Base-by-base conservation (phyloP, 92 coral and sea anemone species). In the Micromussa lordhowensis region DNA sequence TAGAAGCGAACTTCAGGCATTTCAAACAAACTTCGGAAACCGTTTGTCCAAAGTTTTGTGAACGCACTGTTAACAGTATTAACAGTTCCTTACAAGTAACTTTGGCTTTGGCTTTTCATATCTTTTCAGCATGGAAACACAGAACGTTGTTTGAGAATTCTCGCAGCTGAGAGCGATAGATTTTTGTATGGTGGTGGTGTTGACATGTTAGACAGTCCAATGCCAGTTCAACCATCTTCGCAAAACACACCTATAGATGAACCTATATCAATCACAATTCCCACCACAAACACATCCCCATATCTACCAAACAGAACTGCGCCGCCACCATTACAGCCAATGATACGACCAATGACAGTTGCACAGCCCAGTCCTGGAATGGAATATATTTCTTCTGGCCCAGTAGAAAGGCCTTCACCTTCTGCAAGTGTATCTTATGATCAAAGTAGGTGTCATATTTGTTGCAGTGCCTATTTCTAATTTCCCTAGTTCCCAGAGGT, bases 101-200 rank as follows among this genome's bases (percentile, higher is more conserved):
- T 19, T 11, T n/a, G 11, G 14, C 30, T 19, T 11, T n/a, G 11
- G 14, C 4, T 21, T 59, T 32, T 79, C 58, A 44, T 44, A 44
- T 80, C 80, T 29, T 40, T 83, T 86, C 91, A 93, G 94, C 88
- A 91, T 91, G 93, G 94, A 7, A 93, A 88, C 63, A 84, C 92
- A 66, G 94, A 91, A 73, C 78, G 85, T 3, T 91, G 94, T 36
- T 40, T 93, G 38, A 69, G 36, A 3, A 85, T 91, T 61, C 86
- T 93, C 24, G 54, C 85, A 24, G 89, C 90, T 44, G 96, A 93
- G 78, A 93, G 96, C 78, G 94, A 93, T 3, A 59, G 69, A 68
- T 91, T 87, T 17, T 79, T 93, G 1, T 93, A 91, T 76, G 96
- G 96, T 18, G 88, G 76, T 21, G 81, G 59, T 8, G 24, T 58